Base-by-base conservation (phyloP, 30 jellyfish, hydroid and myxozoan genomes). In the Cassiopea xamachana region DNA sequence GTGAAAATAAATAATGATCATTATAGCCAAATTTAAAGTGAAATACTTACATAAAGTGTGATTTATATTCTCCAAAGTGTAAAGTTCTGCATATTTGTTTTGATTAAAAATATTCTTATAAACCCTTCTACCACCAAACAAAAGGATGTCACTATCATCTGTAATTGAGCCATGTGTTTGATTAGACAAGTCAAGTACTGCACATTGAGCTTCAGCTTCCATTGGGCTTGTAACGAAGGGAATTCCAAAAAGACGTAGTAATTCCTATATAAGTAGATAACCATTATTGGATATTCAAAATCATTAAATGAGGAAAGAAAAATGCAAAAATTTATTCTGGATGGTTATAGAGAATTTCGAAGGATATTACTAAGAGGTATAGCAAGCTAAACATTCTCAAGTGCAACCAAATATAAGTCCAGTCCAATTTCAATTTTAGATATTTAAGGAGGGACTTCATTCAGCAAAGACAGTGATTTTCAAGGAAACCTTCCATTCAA, bases 151-250 rank as follows among this genome's bases (percentile, higher is more conserved):
- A 51, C 95, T 82, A 48, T 94, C 98, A 68, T 94, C 98, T 7
- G 97, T 87, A 1, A 94, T 84, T 7, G 98, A 89, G 58, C 98
- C 98, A 48, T 94, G 88, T 5, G 98, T 94, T 16, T 80, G 96
- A 49, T 90, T 83, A 44, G 96, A 69, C 27, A 71, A n/a, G 74
- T 94, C 97, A 17, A 94, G 93, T 10, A 75, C 79, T n/a, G 98
- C 98, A 68, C 98, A 94, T 59, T 94, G 98, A 1, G 98, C 98
- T 75, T 94, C 98, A 8, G 98, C 98, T 81, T 94, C 98, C 97
- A 83, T 83, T 17, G 98, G 98, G 62, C 98, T 91, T 48, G 71
- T 88, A 59, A 91, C 60, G 61, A 69, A 94, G 19, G 98, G 98
- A 1, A 94, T 91, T 6, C 98, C 98, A 83, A 94, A 94, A 68